These are phyloP conservation scores for Dunckerocampus dactyliophorus DNA, from an alignment of 2,113 vertebrate species.

Conservation along the genomic window DNA sequence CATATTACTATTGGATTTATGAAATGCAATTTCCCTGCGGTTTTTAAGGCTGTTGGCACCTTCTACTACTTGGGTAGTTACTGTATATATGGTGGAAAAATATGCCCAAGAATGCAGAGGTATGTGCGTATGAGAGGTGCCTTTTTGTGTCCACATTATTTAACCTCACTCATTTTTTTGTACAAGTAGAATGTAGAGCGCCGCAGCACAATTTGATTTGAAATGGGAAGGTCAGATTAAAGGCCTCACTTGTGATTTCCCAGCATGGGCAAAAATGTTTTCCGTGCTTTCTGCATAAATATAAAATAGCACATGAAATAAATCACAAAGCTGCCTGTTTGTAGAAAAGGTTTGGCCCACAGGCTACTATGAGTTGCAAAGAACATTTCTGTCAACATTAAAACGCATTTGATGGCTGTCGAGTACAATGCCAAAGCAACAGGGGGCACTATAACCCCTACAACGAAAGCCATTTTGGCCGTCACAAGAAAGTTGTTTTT, in stretches of 20 bases:
- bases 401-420: neutral
- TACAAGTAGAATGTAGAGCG: conserved; percentile 28
- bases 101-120: conserved; percentile 24
- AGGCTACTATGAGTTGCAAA: neutral
- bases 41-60: conserved; percentile 64
- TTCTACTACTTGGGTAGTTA: conserved; percentile 53
- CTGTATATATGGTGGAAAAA: conserved; percentile 41
- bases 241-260: conserved; percentile 13
- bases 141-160: neutral
- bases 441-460: neutral
- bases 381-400: neutral
- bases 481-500: neutral
- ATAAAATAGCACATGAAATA: conserved; percentile 15
- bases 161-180: conserved; percentile 12
- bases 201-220: conserved; percentile 30
- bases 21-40: conserved; percentile 66
- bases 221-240: conserved; percentile 35
- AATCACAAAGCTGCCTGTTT: neutral
- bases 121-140: conserved; percentile 15
- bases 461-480: neutral
- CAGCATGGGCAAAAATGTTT: conserved; percentile 18
- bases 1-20: conserved; percentile 66
- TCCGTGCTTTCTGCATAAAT: conserved; percentile 10
- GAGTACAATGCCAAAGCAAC: neutral
- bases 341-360: neutral